Evolutionary conservation across 2,888 invertebrate species (phyloP).

Genomic region (Onchidella celtica): DNA sequence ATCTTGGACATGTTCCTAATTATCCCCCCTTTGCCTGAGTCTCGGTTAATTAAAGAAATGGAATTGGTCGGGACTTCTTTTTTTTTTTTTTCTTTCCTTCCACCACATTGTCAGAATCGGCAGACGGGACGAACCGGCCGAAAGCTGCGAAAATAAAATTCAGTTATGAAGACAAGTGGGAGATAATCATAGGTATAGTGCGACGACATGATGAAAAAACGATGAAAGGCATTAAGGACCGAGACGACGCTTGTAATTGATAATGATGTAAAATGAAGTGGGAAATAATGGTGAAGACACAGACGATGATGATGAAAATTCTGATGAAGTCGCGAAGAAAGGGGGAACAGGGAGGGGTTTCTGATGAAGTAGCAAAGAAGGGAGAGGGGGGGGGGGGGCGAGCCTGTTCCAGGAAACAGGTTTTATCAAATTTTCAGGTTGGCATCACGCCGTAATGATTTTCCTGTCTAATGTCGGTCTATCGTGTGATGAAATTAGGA

Average conservation of each 20-base stretch:
- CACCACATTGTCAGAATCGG: no score
- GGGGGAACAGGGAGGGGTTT: background rate
- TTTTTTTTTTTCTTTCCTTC: no score
- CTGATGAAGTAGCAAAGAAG: no score
- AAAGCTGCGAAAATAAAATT: background rate
- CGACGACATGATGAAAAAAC: no score
- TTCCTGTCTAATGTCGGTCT: constrained; percentile 11
- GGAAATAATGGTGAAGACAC: background rate
- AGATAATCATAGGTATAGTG: no score
- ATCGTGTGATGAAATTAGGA: constrained; percentile 19
- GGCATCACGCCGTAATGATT: constrained; percentile 18
- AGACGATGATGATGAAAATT: background rate
- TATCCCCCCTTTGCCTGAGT: constrained; percentile 5
- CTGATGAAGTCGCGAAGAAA: background rate
- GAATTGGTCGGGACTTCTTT: no score
- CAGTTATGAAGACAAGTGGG: no score
- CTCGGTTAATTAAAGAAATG: constrained; percentile 39
- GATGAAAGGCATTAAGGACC: no score
- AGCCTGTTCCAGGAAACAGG: no score
- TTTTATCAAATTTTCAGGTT: constrained; percentile 21
- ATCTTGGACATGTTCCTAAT: constrained; percentile 41
- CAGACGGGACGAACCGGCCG: background rate
- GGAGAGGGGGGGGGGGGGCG: no score
- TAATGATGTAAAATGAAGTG: no score
- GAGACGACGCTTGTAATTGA: no score